Evolutionary conservation across 2,113 vertebrate species (phyloP).

Genomic region (Sebastes schlegelii): DNA sequence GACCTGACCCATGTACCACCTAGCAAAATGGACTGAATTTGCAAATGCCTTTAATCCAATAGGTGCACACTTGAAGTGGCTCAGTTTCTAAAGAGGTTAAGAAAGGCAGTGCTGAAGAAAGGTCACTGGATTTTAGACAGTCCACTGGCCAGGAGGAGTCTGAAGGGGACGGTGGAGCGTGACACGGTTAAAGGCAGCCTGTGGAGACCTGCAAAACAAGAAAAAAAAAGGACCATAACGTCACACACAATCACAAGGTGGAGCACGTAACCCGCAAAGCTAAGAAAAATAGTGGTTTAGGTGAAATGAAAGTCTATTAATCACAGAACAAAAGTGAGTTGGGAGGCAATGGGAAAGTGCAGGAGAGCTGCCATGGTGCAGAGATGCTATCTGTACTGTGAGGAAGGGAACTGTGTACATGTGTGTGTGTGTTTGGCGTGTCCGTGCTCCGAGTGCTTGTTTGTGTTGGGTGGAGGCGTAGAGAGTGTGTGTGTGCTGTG

Average conservation of each 20-base stretch:
- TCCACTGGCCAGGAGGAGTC: conserved; percentile 83
- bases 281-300: conserved; percentile 49
- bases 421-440: conserved; percentile 60
- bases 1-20: conserved; percentile 3
- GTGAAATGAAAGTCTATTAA: conserved; percentile 59
- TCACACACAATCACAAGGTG: conserved; percentile 42
- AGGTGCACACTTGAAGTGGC: conserved; percentile 31
- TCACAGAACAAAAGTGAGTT: conserved; percentile 74
- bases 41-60: conserved; percentile 47
- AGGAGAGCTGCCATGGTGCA: conserved; percentile 56
- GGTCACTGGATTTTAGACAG: conserved; percentile 85
- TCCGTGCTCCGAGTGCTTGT: conserved; percentile 66
- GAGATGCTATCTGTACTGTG: conserved; percentile 78
- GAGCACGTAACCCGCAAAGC: conserved; percentile 23
- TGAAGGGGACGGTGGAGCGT: conserved; percentile 79
- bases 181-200: conserved; percentile 89
- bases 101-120: conserved; percentile 5
- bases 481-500: conserved; percentile 64
- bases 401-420: conserved; percentile 69
- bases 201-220: conserved; percentile 87
- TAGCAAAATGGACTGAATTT: conserved; percentile 22
- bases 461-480: conserved; percentile 80
- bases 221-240: conserved; percentile 6
- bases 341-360: conserved; percentile 65
- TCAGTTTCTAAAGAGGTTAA: conserved; percentile 27